Evolutionary conservation across 2,888 invertebrate species (phyloP), one percentile per base, ranked within the genome.

Genomic region (Caenorhabditis drosophilae): DNA sequence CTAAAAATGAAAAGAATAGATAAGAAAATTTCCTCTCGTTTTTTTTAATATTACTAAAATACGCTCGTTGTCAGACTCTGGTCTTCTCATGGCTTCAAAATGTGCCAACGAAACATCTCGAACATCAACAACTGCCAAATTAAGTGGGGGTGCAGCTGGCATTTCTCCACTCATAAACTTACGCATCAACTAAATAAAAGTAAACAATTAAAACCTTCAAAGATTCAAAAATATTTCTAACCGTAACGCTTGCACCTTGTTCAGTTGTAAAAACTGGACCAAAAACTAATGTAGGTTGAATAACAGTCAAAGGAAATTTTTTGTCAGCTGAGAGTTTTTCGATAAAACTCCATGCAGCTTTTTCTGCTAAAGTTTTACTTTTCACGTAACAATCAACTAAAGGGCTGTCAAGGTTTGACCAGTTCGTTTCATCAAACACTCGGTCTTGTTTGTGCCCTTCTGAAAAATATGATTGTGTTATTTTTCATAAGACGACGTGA

Each of bases 311-410:
- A 64, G 86, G 27, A 47, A 25, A 31, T 52, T 20, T 57, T 26
- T 54, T 60, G 0, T 61, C 54, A 9, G 53, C 53, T 9, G 67
- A 50, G 15, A 66, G 51, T 35, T 50, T 50, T 2, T 69, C 46
- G 11, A 87, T 82, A 72, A 85, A 87, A 55, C 87, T 85, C 87
- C 87, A 87, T 0, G 87, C 87, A n/a, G 86, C 85, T 67, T 84
- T 85, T 74, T 88, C 87, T 2, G 87, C 87, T 49, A 86, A 75
- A 9, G 85, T 85, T 74, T 88, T 87, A 64, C 86, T 86, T 38
- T 67, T 63, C 11, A 77, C 66, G 56, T 81, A 81, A 40, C 67
- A 51, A 42, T 72, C 73, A 1, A 77, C 76, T 23, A 49, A 16
- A 9, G 57, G 35, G 41, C 63, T 70, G 1, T 78, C 75, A 16